Evolutionary conservation across 2,797 vertebrate species (phyloP), one percentile per base, ranked within the genome.

Genomic region (Gambusia yucatana): DNA sequence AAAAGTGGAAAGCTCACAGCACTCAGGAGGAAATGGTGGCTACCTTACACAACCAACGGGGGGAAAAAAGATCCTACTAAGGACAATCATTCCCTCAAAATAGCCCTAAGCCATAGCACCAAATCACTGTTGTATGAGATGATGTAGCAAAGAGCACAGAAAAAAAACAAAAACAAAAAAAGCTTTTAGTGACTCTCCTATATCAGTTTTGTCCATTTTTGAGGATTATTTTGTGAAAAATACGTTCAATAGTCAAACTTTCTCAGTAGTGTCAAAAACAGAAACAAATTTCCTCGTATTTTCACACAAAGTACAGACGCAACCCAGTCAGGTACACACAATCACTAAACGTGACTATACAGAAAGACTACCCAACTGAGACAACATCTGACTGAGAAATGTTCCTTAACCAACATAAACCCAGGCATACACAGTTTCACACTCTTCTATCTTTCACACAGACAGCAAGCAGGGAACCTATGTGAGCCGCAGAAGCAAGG

Each of bases 401-500:
- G 43, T 71, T 82, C 30, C 78, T 50, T 25, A 47, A 75, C 39
- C 52, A 67, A 85, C 79, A 81, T 39, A 76, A 17, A 77, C 48
- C 3, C 75, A 39, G 33, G 78, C 73, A 83, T 39, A 77, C 52
- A 77, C 28, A 76, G 73, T 28, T 73, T 50, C 50, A 67, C 67
- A 79, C 28, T 16, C 33, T 57, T 63, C 80, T 73, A 59, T 80
- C 89, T 80, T 79, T 80, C 86, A 87, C 91, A 91, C 87, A 87
- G 82, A 91, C 82, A 92, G 87, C 91, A 93, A 94, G 93, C 91
- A 86, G 88, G 86, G 84, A 70, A 83, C 85, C 77, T 85, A 82
- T 82, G 86, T 84, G 85, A 87, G 87, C 50, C 85, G 88, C 92
- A 88, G 85, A 92, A 93, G 90, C 90, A 0, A 83, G 89, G 90